Evolutionary conservation across 2,797 vertebrate genomes (phyloP), one percentile per base, ranked within the genome.

Genomic region (Morus bassanus): DNA sequence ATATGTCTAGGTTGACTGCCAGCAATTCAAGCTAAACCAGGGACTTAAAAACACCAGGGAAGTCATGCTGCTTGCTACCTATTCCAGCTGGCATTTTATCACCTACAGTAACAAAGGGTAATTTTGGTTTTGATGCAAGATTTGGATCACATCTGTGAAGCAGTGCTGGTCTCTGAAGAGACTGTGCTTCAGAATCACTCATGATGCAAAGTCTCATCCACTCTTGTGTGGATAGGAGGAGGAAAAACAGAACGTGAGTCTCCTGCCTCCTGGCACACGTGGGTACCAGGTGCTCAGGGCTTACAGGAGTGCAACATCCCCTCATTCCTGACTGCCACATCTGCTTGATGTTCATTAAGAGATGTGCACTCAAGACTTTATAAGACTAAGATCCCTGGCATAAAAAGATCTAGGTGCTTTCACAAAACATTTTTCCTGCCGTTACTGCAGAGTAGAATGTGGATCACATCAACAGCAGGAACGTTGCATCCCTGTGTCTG

Each of bases 31-130:
- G 57, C 21, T 85, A 92, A 89, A 93, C 11, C 11, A 86, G 59
- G 24, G 65, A 78, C 75, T 81, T 93, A 53, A 78, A 89, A 86
- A 2, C 30, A 80, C 39, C 27, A 72, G 67, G 64, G 43, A 68
- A 80, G 64, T 72, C 74, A 68, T 51, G 64, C 39, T 78, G 60
- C 69, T 88, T 88, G 77, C 64, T 89, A 93, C 90, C 93, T 94
- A 70, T 43, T 94, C 70, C 85, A 85, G 65, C 28, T 94, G 84
- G 31, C 78, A 81, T 89, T 92, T 94, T 92, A 86, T 81, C 39
- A 88, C 46, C 39, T 53, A 67, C 15, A 56, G 50, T 73, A 91
- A 91, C 45, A 89, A 85, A 78, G 35, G 51, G 56, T 68, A 94
- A 91, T 91, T 91, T 78, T 43, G 73, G 51, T 37, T 93, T 59